Evolutionary conservation across 2,797 vertebrate species (phyloP), one percentile per base, ranked within the genome.

Genomic region (Microctenopoma lineatum): DNA sequence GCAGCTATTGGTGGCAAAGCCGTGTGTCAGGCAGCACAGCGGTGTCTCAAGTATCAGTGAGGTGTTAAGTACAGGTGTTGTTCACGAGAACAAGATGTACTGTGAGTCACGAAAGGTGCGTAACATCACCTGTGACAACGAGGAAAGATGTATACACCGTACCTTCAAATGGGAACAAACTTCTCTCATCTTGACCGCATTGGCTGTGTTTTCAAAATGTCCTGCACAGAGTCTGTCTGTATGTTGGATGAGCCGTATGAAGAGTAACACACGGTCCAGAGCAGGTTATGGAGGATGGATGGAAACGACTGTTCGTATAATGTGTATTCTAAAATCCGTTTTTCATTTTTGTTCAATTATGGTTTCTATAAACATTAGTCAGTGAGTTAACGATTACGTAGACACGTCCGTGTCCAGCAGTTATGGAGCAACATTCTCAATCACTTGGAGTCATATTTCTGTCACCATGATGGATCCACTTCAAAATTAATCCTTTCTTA

Each of bases 31-130:
- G 52, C 66, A 68, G 61, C 63, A 62, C 62, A 38, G 52, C 9
- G 2, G 57, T 57, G 83, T 61, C 80, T 80, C 65, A 81, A 73
- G 80, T 85, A 83, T 75, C 51, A 66, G 51, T 1, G 29, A 15
- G 1, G 65, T 76, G 77, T 84, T 63, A 81, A 85, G 61, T 75
- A 59, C 63, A 69, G 70, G 66, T 74, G 58, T 54, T 73, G 50
- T 59, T 71, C 47, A 46, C 75, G 1, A 18, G 54, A 62, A 70
- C 46, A 73, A 54, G 36, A 70, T 53, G 8, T 63, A 52, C 29
- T 68, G 66, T 71, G 70, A 78, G 55, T 66, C 55, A 65, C 73
- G 57, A 18, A 60, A 67, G 36, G 15, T 42, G 41, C 36, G 46
- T 7, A 4, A 67, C 55, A 59, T 39, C 15, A 58, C 3, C 7